phyloP scores from a whole-genome alignment of 2,797 vertebrate species.

The Halcyon chelicuti region DNA sequence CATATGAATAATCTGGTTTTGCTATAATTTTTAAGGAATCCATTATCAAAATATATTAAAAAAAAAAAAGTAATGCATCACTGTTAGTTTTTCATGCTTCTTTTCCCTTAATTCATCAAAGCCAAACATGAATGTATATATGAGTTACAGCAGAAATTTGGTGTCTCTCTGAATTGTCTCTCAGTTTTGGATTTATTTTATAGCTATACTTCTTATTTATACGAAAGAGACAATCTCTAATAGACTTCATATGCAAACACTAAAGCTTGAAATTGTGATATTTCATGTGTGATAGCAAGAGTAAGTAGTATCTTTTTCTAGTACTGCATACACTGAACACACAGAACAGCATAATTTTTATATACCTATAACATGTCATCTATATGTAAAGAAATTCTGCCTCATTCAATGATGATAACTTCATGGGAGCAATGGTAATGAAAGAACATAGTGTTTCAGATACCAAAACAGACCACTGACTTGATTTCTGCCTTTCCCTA shows the following conservation, averaged over 20 bases:
- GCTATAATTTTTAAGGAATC: background rate
- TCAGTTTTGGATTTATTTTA: background rate
- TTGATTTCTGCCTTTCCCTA: background rate
- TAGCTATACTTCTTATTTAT: background rate
- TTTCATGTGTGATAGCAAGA: background rate
- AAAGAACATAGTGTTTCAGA: background rate
- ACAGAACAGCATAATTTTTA: background rate
- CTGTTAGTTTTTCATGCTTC: background rate
- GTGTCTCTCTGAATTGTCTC: background rate
- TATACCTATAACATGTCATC: background rate
- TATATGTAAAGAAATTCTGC: background rate
- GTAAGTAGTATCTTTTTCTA: background rate
- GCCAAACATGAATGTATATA: background rate
- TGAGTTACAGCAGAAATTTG: background rate
- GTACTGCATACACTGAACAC: background rate
- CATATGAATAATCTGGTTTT: background rate
- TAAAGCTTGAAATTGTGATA: background rate
- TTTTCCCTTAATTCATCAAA: background rate
- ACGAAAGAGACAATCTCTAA: background rate
- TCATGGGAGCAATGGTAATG: background rate
- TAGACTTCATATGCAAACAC: background rate
- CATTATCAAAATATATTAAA: background rate
- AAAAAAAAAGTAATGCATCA: background rate
- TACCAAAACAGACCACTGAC: background rate
- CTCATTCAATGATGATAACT: background rate